Evolutionary conservation across 2,797 vertebrate genomes (phyloP).

Genomic region (Sus cebifrons): DNA sequence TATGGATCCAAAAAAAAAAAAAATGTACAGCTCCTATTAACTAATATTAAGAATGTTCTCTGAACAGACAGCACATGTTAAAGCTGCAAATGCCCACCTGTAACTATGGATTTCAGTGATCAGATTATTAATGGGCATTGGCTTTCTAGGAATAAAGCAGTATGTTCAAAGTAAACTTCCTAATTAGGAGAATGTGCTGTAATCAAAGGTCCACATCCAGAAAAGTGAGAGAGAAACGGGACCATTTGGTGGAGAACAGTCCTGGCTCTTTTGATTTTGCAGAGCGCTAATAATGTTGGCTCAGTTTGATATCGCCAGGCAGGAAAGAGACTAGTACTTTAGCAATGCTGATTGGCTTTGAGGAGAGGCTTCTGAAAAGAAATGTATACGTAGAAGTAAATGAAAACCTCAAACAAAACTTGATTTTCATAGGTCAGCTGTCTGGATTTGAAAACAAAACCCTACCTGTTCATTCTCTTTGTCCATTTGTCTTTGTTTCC

Average conservation of each 20-base stretch:
- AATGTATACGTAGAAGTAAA: constrained; percentile 53
- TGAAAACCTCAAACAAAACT: constrained; percentile 68
- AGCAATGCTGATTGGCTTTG: constrained; percentile 69
- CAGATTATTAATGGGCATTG: constrained; percentile 41
- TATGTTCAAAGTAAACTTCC: constrained; percentile 50
- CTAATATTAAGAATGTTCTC: constrained; percentile 45
- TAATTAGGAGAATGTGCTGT: constrained; percentile 69
- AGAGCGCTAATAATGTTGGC: constrained; percentile 61
- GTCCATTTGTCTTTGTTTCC: constrained; percentile 38
- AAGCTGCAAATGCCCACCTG: constrained; percentile 63
- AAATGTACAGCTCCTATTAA: constrained; percentile 61
- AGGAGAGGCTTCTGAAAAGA: constrained; percentile 61
- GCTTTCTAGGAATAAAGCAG: constrained; percentile 68
- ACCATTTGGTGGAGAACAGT: not conserved
- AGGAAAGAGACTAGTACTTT: constrained; percentile 48
- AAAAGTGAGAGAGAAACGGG: not conserved
- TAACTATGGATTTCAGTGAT: constrained; percentile 15
- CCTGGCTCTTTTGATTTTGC: constrained; percentile 64
- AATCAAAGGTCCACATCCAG: constrained; percentile 46
- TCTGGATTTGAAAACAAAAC: constrained; percentile 50
- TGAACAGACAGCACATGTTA: constrained; percentile 58
- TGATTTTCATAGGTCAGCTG: constrained; percentile 42
- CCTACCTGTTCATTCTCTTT: constrained; percentile 21
- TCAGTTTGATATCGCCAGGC: constrained; percentile 62
- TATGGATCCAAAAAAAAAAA: not conserved